Conservation (phyloP, 2,888 invertebrate species). For the Cancer borealis region DNA sequence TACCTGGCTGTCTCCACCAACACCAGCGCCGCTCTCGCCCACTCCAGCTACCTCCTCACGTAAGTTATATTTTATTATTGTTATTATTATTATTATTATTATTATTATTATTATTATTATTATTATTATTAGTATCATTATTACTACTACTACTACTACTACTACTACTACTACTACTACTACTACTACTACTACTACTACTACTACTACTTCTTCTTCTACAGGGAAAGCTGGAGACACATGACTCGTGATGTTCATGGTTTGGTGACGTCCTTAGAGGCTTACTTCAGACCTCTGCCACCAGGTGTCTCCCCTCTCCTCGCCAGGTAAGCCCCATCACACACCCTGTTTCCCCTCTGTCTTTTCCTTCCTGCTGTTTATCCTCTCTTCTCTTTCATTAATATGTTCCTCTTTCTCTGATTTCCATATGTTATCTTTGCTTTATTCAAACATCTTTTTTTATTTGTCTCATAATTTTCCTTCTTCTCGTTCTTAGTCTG, state of each 20-base stretch:
- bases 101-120: not conserved
- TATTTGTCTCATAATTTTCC: not conserved
- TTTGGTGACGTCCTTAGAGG: conserved; percentile 58
- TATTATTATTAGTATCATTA: not conserved
- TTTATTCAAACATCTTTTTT: not conserved
- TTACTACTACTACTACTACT: conserved; percentile 9
- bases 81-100: conserved; percentile 36
- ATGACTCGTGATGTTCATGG: conserved; percentile 62
- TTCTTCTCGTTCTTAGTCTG: not conserved
- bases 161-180: conserved; percentile 16
- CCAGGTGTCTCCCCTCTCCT: conserved; percentile 56
- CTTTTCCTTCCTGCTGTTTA: not conserved
- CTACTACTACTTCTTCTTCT: not conserved
- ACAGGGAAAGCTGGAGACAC: conserved; percentile 69
- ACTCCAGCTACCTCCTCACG: conserved; percentile 55
- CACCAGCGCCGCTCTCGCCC: conserved; percentile 61
- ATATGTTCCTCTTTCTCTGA: not conserved
- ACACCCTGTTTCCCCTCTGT: not conserved
- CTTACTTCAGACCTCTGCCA: conserved; percentile 49
- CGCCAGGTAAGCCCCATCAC: conserved; percentile 40
- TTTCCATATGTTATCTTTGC: not conserved
- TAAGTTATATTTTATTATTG: not conserved
- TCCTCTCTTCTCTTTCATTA: not conserved
- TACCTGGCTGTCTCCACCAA: conserved; percentile 62
- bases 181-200: conserved; percentile 29